A percentile compares a stretch with the other conserved stretches of the same genome.
phyloP scores from a whole-genome alignment of 2,888 invertebrate genomes.

The Lasioglossum oenotherae region DNA sequence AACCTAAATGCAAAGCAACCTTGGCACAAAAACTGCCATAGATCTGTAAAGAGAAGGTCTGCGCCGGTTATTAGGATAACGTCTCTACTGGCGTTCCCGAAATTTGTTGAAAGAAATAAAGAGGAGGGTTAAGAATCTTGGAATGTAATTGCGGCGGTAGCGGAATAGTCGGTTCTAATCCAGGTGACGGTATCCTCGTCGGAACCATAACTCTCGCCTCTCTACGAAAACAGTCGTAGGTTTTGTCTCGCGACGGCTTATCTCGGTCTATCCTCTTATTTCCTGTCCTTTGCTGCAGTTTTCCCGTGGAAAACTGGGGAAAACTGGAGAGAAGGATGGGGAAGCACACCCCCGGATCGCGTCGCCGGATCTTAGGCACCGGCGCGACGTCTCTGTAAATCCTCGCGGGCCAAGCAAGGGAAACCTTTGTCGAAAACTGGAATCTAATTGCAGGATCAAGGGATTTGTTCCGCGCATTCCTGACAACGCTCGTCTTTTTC shows the following conservation, averaged over 20 bases:
- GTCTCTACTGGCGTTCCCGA: neutral
- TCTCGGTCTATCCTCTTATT: constrained; percentile 39
- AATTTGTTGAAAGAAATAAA: neutral
- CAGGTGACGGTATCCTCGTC: constrained; percentile 19
- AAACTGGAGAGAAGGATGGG: neutral
- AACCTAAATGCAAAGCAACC: neutral
- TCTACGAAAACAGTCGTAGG: constrained; percentile 44
- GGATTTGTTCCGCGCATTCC: constrained; percentile 53
- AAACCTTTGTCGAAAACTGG: constrained; percentile 51
- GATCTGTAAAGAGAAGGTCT: too few species aligned
- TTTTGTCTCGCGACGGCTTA: constrained; percentile 55
- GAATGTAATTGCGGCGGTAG: constrained; percentile 38
- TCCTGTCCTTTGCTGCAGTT: constrained; percentile 26
- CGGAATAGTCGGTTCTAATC: constrained; percentile 48
- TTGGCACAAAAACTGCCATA: too few species aligned
- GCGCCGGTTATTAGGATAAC: neutral
- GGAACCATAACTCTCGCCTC: constrained; percentile 58
- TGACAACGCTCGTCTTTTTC: constrained; percentile 37
- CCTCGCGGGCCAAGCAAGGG: constrained; percentile 23
- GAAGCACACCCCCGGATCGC: constrained; percentile 29
- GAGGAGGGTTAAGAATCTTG: neutral
- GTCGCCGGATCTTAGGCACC: constrained; percentile 33
- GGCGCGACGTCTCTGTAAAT: constrained; percentile 47
- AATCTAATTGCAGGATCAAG: constrained; percentile 64
- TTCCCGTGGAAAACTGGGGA: constrained; percentile 30